Evolutionary conservation across 2,113 vertebrate species (phyloP).

Genomic region (Corydoras maculifer): DNA sequence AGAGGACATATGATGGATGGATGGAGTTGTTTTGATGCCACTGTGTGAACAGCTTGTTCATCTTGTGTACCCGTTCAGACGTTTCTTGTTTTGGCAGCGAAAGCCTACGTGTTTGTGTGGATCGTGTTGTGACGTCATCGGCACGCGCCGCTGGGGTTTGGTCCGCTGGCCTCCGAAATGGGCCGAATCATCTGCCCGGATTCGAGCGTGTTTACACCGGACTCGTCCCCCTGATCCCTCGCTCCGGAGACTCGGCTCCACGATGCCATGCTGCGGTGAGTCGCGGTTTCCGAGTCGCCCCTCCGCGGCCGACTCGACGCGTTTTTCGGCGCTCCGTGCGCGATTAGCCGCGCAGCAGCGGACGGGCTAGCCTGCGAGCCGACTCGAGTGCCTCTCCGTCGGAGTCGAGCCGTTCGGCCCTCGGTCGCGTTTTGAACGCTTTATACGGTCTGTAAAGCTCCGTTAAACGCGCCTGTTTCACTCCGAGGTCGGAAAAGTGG

Average conservation of each 20-base stretch:
- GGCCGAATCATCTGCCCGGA: conserved; percentile 61
- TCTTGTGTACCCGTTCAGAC: no score
- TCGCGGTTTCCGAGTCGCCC: background rate
- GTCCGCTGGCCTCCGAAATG: conserved; percentile 67
- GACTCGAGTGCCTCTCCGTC: no score
- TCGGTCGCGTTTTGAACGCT: no score
- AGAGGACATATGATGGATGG: no score
- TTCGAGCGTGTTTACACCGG: conserved; percentile 52
- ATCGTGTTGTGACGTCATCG: conserved; percentile 59
- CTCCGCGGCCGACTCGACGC: background rate
- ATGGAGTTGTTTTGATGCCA: no score
- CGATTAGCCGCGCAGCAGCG: conserved; percentile 43
- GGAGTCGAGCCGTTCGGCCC: no score
- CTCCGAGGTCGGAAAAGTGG: no score
- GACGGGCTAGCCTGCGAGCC: conserved; percentile 1
- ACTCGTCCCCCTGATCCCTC: conserved; percentile 37
- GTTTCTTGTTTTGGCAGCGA: background rate
- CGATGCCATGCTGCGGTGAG: conserved; percentile 69
- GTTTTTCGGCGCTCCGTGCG: conserved; percentile 11
- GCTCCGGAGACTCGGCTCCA: conserved; percentile 41
- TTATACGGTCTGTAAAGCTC: no score
- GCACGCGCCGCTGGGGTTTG: conserved; percentile 57
- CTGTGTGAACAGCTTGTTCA: no score
- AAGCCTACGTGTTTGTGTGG: background rate
- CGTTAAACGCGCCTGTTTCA: no score